Base-by-base conservation (phyloP, 2,113 vertebrate genomes). In the Oncorhynchus nerka region DNA sequence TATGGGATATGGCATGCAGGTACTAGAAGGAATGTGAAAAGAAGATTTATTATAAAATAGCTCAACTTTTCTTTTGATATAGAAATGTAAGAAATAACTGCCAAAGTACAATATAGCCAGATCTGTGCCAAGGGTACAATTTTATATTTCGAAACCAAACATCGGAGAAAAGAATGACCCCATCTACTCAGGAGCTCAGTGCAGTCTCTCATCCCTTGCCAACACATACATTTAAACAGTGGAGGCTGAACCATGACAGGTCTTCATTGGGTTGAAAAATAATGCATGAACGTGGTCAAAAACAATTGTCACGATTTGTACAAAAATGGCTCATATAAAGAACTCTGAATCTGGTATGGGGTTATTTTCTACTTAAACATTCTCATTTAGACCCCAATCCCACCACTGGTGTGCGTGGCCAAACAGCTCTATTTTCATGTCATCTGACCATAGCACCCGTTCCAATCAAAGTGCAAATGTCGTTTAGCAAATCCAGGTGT, bases 91-190 rank as follows among this genome's bases (percentile, higher is more conserved):
- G 39, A 59, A 68, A 70, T 39, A 75, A 16, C 73, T 26, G 74
- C 68, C 73, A 49, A 74, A 79, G 72, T 39, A 73, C 61, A 74
- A 74, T 28, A 77, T 85, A 67, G 80, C 83, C 76, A 82, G 71
- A 71, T 81, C 70, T 78, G 57, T 57, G 80, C 86, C 89, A 90
- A 74, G 80, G 72, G 66, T 82, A 74, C 69, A 75, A 82, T 81
- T 81, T 26, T 69, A 48, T 80, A 74, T 83, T 86, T 86, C 73
- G 70, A 80, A 88, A 87, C 83, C 84, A 88, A 88, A 92, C 84
- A 89, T 89, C 81, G 89, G 88, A 88, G 75, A 85, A 77, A 80
- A 76, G 77, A 90, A 88, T 85, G 70, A 84, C 86, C 77, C 48
- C 4, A 15, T 75, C 81, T 74, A 66, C 81, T 88, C 51, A 62